phyloP scores from a whole-genome alignment of 2,797 vertebrate species.

The Cuculus canorus region DNA sequence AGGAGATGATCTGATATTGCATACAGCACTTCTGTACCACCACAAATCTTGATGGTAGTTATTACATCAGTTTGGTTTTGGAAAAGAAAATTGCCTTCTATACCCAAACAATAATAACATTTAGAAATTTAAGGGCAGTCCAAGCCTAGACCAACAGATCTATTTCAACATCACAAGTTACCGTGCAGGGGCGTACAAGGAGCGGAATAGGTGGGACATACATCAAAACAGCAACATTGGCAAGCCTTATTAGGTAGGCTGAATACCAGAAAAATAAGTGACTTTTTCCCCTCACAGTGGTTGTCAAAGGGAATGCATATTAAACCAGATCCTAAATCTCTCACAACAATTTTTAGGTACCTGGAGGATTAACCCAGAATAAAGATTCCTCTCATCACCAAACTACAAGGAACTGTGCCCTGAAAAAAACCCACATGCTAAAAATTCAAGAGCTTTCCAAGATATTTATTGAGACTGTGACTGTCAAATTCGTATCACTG shows the following conservation, averaged over 20 bases:
- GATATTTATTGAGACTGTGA: not conserved
- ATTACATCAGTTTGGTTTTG: not conserved
- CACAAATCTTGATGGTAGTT: not conserved
- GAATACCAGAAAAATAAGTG: not conserved
- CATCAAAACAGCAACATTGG: not conserved
- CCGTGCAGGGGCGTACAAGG: not conserved
- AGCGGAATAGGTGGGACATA: not conserved
- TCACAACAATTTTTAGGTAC: not conserved
- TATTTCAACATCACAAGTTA: not conserved
- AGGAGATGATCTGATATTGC: not conserved
- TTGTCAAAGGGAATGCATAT: not conserved
- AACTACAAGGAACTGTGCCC: not conserved
- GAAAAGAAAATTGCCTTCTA: conserved; percentile 14
- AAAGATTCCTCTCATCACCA: not conserved
- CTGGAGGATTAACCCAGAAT: not conserved
- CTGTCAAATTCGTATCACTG: not conserved
- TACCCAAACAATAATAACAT: not conserved
- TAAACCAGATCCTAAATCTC: not conserved
- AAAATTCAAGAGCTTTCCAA: not conserved
- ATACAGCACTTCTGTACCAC: not conserved
- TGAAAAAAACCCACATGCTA: not conserved
- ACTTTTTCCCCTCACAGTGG: not conserved
- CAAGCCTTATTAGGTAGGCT: not conserved
- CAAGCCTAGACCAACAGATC: not conserved
- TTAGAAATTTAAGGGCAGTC: not conserved